Base-by-base conservation (phyloP, 2,888 invertebrate genomes). In the Tipula unca region DNA sequence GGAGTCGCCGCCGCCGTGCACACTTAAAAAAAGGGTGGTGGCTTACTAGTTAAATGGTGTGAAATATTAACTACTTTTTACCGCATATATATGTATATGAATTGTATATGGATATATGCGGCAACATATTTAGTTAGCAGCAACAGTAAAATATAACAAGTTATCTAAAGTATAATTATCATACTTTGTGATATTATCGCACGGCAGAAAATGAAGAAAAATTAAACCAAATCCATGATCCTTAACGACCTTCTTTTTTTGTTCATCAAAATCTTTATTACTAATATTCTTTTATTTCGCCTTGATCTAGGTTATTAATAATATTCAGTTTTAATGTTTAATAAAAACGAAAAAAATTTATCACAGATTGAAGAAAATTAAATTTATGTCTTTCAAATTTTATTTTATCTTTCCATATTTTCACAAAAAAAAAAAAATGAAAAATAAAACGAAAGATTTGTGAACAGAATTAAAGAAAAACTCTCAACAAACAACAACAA, bases 291-390 rank as follows among this genome's bases (percentile, higher is more conserved):
- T 69, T 25, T 69, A 25, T 69, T 69, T 69, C 25, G 69, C 25
- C 69, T 69, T 69, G 69, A 69, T 69, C 69, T 69, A 69, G 69
- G 69, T 69, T 69, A 69, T 69, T 69, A 69, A 69, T 69, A 69
- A 69, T 69, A 69, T 69, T 69, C 69, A 25, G 20, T 69, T 69
- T 69, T 69, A 69, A 69, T 69, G 69, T 69, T 69, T 69, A 69
- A 69, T 69, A 69, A 69, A 69, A 69, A 69, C 20, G 48, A 48
- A 25, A 69, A 42, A 42, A 69, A 69, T 69, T 69, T 69, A 69
- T 69, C 69, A 69, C 69, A 69, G 69, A 69, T 69, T 69, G 69
- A 69, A 69, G 69, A 69, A 69, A 69, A 69, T 69, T 69, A 69
- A 69, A 69, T 69, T 69, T 69, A 69, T 25, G 69, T 69, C 69